phyloP scores from a whole-genome alignment of 2,888 invertebrate genomes.

The Pyrrhosoma nymphula region DNA sequence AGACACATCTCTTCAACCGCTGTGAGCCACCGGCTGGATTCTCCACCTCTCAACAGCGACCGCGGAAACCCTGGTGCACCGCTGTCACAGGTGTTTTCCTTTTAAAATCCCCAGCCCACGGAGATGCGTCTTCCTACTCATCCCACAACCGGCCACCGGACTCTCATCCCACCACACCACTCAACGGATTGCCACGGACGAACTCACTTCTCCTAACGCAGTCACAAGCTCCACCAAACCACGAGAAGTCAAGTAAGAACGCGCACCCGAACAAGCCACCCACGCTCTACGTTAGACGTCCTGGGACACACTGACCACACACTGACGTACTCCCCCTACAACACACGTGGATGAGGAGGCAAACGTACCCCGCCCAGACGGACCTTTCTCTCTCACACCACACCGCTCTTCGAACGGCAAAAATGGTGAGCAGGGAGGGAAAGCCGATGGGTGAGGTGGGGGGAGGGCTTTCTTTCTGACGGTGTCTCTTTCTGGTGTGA shows the following conservation, averaged over 20 bases:
- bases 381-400: neutral
- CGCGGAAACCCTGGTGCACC: neutral
- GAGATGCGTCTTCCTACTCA: neutral
- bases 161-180: neutral
- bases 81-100: slow-evolving; percentile 14
- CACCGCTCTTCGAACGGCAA: neutral
- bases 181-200: neutral
- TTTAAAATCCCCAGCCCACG: neutral
- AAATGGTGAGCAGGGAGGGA: neutral
- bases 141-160: neutral
- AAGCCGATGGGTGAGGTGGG: neutral
- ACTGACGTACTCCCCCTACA: neutral
- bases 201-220: neutral
- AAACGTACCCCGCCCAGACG: neutral
- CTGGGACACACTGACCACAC: neutral
- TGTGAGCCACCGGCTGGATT: neutral
- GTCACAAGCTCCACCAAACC: neutral
- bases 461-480: neutral
- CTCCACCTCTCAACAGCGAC: neutral
- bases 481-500: neutral
- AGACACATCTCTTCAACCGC: slow-evolving; percentile 50
- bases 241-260: neutral
- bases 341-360: neutral
- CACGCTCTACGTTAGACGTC: neutral
- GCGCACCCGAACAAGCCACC: neutral